Base-by-base conservation (phyloP, 2,797 vertebrate species). In the Trematomus bernacchii region DNA sequence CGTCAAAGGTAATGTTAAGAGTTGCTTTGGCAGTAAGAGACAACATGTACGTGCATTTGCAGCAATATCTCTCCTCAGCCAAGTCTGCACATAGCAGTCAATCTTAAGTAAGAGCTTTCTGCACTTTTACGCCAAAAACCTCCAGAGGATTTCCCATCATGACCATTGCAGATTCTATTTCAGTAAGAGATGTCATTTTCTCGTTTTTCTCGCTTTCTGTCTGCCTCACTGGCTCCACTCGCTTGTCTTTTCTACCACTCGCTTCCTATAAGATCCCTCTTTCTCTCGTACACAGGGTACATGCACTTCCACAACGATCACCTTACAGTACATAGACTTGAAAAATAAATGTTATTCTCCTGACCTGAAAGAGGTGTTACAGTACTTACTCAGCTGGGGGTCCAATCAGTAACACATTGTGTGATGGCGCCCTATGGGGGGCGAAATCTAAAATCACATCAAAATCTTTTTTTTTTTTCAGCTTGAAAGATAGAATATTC, bases 141-240 rank as follows among this genome's bases (percentile, higher is more conserved):
- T 85, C 86, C 46, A 30, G 71, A 87, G 83, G 71, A 69, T 87
- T 82, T 73, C n/a, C 57, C 37, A 43, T 63, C 69, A 59, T 43
- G 69, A 77, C 62, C 62, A 66, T 68, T 59, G 68, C 62, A 79
- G 73, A 84, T 69, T 69, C 66, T 51, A 67, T 87, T 85, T 80
- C 77, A 52, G 55, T 46, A 19, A 73, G 47, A 73, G 66, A 70
- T 77, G 68, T 77, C 72, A 69, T 51, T 67, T 85, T 80, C 43
- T 60, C 2, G 3, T 67, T 73, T 80, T 63, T 27, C 18, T 72
- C n/a, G 37, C 54, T 76, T 51, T 71, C 60, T 19, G 60, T 65
- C 55, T 66, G 60, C 71, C 43, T 85, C 70, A 46, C 66, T 75
- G 65, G 30, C 47, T 48, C 13, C 19, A 13, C 73, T 46, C 55